Evolutionary conservation across 2,113 vertebrate genomes (phyloP).

Genomic region (Aegithalos caudatus): DNA sequence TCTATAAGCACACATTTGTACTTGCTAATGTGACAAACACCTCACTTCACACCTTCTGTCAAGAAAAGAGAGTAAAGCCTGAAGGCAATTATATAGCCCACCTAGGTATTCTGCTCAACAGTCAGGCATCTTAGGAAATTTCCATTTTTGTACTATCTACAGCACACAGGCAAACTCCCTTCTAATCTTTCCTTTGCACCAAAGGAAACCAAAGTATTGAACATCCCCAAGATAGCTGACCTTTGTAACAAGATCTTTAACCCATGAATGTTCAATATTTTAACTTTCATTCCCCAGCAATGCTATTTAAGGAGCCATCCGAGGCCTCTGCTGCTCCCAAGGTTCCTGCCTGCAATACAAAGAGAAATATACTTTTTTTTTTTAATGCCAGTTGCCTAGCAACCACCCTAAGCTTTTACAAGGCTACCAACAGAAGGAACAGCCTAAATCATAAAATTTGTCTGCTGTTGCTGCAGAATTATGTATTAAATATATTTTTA

Average conservation of each 20-base stretch:
- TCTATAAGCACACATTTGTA: neutral
- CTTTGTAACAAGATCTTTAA: constrained; percentile 51
- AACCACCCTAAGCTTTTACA: constrained; percentile 71
- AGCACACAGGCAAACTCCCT: neutral
- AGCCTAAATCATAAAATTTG: constrained; percentile 58
- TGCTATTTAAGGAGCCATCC: constrained; percentile 75
- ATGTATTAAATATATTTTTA: constrained; percentile 35
- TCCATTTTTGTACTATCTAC: constrained; percentile 4
- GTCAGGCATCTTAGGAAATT: constrained; percentile 19
- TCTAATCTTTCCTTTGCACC: neutral
- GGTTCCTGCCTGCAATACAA: constrained; percentile 55
- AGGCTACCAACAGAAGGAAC: constrained; percentile 62
- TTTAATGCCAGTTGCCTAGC: constrained; percentile 73
- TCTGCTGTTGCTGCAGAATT: constrained; percentile 44
- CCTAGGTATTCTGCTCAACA: neutral
- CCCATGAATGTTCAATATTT: constrained; percentile 59
- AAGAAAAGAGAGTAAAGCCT: neutral
- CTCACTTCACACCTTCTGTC: neutral
- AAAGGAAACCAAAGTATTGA: constrained; percentile 32
- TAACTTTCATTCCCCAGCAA: constrained; percentile 43
- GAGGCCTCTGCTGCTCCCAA: constrained; percentile 53
- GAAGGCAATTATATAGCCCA: constrained; percentile 15
- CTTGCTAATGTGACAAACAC: neutral
- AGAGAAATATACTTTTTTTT: constrained; percentile 55
- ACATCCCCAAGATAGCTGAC: constrained; percentile 15